Percentiles rank a stretch among this genome's conserved stretches.
Evolutionary conservation across 1,140 invertebrate genomes (phyloP).

Genomic region (Conopomorpha cramerella): DNA sequence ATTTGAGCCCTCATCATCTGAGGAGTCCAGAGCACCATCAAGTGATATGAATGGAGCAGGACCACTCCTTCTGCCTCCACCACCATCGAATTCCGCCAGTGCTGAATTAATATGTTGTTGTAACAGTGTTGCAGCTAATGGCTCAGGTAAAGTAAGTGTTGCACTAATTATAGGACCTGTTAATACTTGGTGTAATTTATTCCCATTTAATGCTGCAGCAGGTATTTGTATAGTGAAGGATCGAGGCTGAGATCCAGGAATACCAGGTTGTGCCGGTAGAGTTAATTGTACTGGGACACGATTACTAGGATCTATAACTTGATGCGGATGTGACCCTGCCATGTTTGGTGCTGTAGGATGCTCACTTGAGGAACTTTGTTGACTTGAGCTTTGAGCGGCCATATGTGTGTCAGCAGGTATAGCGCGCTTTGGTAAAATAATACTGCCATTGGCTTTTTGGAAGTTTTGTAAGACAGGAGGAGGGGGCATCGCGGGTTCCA

Average conservation of each 20-base stretch:
- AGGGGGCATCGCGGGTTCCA: conserved; percentile 58
- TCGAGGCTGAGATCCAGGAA: conserved; percentile 68
- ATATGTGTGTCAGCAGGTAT: conserved; percentile 20
- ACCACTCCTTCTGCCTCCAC: conserved; percentile 41
- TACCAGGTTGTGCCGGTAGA: conserved; percentile 71
- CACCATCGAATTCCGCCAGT: conserved; percentile 46
- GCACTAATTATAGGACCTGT: conserved; percentile 84
- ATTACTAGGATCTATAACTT: conserved; percentile 53
- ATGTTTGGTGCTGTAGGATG: conserved; percentile 23
- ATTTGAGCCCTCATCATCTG: conserved; percentile 54
- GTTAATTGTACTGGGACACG: conserved; percentile 64
- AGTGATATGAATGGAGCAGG: conserved; percentile 40
- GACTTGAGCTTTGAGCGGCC: conserved; percentile 10
- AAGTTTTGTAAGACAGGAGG: conserved; percentile 61
- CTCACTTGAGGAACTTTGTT: conserved; percentile 41
- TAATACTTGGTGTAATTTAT: conserved; percentile 68
- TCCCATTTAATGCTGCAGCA: conserved; percentile 77
- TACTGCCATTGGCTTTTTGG: conserved; percentile 59
- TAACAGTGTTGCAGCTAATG: conserved; percentile 75
- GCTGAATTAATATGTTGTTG: conserved; percentile 87
- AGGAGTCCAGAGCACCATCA: conserved; percentile 49
- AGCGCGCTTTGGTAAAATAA: conserved; percentile 29
- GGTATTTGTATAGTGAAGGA: conserved; percentile 84
- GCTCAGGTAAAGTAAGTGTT: conserved; percentile 79
- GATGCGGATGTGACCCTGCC: conserved; percentile 31